These are phyloP conservation scores for Fragum whitleyi DNA, from an alignment of 2,888 invertebrate species.

Conservation along the genomic window DNA sequence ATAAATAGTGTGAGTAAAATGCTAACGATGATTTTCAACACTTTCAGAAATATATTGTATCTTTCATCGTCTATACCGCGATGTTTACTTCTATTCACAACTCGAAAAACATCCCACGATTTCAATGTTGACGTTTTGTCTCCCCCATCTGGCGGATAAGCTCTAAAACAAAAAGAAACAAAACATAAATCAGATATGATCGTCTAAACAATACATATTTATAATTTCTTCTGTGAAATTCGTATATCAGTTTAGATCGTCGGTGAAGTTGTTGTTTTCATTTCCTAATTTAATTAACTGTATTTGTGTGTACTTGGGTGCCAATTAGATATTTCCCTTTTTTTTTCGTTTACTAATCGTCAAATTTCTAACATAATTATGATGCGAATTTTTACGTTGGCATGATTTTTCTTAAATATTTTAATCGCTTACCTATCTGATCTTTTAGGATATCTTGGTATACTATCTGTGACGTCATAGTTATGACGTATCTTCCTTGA, in stretches of 20 bases:
- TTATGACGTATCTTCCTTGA: slow-evolving; percentile 41
- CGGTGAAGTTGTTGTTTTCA: no score
- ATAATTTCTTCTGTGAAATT: no score
- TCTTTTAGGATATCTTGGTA: slow-evolving; percentile 28
- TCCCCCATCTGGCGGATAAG: slow-evolving; percentile 44
- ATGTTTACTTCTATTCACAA: slow-evolving; percentile 64
- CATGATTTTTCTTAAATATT: no score
- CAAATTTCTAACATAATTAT: no score
- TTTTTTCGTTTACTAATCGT: no score
- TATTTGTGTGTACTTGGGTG: no score
- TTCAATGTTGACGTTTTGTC: slow-evolving; percentile 69
- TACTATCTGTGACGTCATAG: slow-evolving; percentile 45
- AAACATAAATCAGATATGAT: no score
- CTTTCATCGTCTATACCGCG: slow-evolving; percentile 69
- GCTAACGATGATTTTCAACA: slow-evolving; percentile 89
- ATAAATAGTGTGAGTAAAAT: slow-evolving; percentile 94
- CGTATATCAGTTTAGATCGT: no score
- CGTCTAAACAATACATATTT: no score
- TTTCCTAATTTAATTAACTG: no score
- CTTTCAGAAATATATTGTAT: slow-evolving; percentile 69
- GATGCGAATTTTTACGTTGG: no score
- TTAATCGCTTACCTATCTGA: slow-evolving; percentile 17
- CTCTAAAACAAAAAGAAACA: slow-evolving; percentile 34
- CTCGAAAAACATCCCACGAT: slow-evolving; percentile 77
- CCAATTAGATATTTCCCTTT: no score